phyloP scores from a whole-genome alignment of 2,797 vertebrate genomes.

The Channallabes apus region DNA sequence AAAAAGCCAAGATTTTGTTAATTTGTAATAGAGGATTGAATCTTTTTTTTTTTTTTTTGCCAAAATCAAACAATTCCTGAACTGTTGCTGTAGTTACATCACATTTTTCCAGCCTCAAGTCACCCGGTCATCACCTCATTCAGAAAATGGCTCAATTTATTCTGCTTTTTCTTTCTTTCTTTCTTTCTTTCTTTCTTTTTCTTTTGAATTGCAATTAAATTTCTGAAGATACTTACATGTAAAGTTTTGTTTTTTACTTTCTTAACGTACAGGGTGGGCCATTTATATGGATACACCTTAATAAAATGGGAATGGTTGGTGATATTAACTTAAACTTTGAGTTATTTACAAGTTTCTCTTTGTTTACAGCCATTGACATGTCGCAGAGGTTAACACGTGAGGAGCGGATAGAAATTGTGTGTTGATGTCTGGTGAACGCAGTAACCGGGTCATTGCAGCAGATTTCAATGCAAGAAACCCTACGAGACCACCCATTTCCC shows the following conservation, averaged over 20 bases:
- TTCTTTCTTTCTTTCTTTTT: neutral
- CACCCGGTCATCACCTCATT: neutral
- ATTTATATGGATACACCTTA: no score
- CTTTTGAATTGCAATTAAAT: neutral
- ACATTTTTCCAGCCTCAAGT: neutral
- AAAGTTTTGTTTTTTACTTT: neutral
- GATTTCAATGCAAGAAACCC: no score
- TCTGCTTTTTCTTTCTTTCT: neutral
- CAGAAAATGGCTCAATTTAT: neutral
- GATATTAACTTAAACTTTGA: no score
- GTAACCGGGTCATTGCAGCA: no score
- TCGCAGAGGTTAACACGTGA: no score
- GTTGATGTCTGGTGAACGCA: no score
- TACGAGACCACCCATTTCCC: no score
- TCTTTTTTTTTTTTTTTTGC: neutral
- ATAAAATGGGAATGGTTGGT: no score
- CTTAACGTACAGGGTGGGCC: no score
- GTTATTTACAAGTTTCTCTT: no score
- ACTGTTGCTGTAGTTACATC: neutral
- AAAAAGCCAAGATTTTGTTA: neutral
- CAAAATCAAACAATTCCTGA: neutral
- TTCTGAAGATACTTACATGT: neutral
- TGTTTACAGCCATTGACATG: no score
- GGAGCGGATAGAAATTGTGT: no score
- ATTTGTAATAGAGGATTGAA: neutral